Base-by-base conservation (phyloP, 1,140 invertebrate genomes). In the Drosophila persimilis region DNA sequence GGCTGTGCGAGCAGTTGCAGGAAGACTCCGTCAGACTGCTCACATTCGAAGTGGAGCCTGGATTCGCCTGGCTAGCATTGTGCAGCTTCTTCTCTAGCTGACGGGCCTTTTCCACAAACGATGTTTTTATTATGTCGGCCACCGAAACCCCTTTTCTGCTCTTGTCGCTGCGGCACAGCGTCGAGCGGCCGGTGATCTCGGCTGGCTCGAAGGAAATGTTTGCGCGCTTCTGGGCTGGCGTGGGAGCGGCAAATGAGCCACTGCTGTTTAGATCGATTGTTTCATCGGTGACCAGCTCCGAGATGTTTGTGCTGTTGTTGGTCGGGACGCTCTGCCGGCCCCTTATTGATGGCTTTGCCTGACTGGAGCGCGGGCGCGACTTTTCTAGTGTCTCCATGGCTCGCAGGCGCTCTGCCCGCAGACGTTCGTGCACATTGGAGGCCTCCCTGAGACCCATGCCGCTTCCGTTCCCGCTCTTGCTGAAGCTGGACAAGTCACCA, bases 141-240 rank as follows among this genome's bases (percentile, higher is more conserved):
- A 91, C 90, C 0, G 88, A 90, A 1, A 84, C 72, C 13, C 31
- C 35, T 9, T 71, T 29, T 47, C 55, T 20, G 29, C 29, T 5
- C 58, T 59, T 58, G 47, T 60, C 55, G 20, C 39, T 24, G 26
- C 63, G 9, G 24, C 76, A 90, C 0, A 81, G 60, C 0, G 90
- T 91, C 0, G 90, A 91, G 2, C 90, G 78, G 0, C 90, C 90
- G 2, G 90, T 91, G 4, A 91, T 91, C 54, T 91, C 90, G 2
- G 67, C 67, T 2, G 90, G 90, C 41, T 91, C 86, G 50, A 91
- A 91, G 4, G 84, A 90, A 0, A 91, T 62, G 45, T 83, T 80
- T 44, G 58, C 43, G 52, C 70, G 63, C 52, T 69, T 73, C 1
- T 50, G 55, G 3, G 64, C 71, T 15, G 79, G 65, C n/a, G 69